Evolutionary conservation across 2,113 vertebrate genomes (phyloP).

Genomic region (Synchiropus splendidus): DNA sequence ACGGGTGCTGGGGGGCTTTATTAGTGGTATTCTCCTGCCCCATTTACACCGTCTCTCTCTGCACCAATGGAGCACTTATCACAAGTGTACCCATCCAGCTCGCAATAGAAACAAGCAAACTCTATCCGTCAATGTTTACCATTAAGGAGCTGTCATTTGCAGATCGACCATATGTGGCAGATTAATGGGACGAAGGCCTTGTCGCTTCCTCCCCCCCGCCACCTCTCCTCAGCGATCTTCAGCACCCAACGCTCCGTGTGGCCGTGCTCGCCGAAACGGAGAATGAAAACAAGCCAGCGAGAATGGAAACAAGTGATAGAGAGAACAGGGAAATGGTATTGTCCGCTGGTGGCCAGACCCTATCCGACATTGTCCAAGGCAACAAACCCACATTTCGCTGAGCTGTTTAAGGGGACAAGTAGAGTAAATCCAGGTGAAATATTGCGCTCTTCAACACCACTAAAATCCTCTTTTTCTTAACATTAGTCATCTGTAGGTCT

Average conservation of each 20-base stretch:
- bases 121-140: conserved; percentile 87
- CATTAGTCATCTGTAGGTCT: too few relatives aligned
- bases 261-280: too few relatives aligned
- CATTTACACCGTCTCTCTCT: conserved; percentile 90
- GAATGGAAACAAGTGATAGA: conserved; percentile 34
- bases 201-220: conserved; percentile 8
- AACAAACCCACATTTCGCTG: too few relatives aligned
- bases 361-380: too few relatives aligned
- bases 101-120: conserved; percentile 97
- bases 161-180: conserved; percentile 71
- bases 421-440: too few relatives aligned
- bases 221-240: conserved; percentile 4
- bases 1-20: conserved; percentile 65
- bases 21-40: conserved; percentile 91
- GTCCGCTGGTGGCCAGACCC: too few relatives aligned
- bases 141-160: conserved; percentile 95
- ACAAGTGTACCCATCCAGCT: conserved; percentile 98
- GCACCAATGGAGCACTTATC: conserved; percentile 97
- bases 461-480: too few relatives aligned
- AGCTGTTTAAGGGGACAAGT: too few relatives aligned
- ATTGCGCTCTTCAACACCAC: too few relatives aligned
- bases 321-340: too few relatives aligned
- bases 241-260: too few relatives aligned
- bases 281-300: conserved; percentile 46
- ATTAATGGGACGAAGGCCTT: conserved; percentile 55